Base-by-base conservation (phyloP, 2,888 invertebrate species). In the Diarsia dahlii region DNA sequence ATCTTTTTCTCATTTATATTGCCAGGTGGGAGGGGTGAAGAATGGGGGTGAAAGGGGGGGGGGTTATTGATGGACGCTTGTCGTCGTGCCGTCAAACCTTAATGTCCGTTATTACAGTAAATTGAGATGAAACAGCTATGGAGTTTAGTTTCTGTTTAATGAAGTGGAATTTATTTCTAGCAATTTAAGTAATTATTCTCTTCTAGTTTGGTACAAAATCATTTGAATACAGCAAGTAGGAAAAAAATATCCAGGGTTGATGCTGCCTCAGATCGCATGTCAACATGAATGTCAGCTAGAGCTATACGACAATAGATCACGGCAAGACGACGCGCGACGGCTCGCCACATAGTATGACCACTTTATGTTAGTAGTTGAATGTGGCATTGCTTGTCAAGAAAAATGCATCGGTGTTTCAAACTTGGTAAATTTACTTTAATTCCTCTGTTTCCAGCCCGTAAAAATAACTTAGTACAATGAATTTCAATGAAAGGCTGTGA, bases 1-100 rank as follows among this genome's bases (percentile, higher is more conserved):
- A 91, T 90, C 91, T 90, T 88, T 87, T 82, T 78, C 84, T 87
- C 87, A 87, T 90, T 90, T 89, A 88, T 89, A 88, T 89, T 83
- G 84, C 82, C 89, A 86, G 87, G 87, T 87, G 88, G 80, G 62
- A 46, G 65, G 74, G 68, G 62, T 69, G 67, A 63, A n/a, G 13
- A 48, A 58, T 8, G 13, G 18, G 0, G 15, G 2, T 15, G 0
- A 4, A 0, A 0, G 10, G 6, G 4, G 34, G 68, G 68, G 78
- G 80, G 71, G 74, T 89, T 90, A 91, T 90, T 89, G 90, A 91
- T 90, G 89, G 84, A 84, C 78, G 71, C 77, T 81, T 82, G 78
- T 84, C 83, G 76, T 64, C 74, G 69, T 76, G 72, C 80, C 81
- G 84, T 85, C 86, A 84, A 77, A 80, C 75, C 76, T 75, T 87